These are phyloP conservation scores for Oxystoma pomonae DNA, from an alignment of 2,888 invertebrate species.

Conservation along the genomic window DNA sequence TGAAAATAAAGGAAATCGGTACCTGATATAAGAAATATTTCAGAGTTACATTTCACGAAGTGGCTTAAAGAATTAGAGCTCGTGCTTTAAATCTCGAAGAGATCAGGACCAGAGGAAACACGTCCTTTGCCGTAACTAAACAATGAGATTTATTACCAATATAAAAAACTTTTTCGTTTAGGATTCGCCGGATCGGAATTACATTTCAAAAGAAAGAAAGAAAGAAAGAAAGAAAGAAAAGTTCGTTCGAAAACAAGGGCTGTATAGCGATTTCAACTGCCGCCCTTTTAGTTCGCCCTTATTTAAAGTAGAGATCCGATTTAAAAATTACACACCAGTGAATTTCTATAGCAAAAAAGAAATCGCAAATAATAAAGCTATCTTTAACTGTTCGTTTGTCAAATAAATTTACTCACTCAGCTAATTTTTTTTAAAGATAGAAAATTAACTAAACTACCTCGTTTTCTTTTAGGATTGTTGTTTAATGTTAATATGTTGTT, in stretches of 20 bases:
- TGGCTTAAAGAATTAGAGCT: neutral
- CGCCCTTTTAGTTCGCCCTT: neutral
- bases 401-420: no score
- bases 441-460: no score
- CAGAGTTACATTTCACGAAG: neutral
- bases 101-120: neutral
- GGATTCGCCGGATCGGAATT: neutral
- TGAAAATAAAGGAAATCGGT: no score
- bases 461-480: no score
- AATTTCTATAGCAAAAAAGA: neutral
- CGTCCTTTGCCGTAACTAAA: neutral
- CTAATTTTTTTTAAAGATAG: no score
- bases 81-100: neutral
- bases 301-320: neutral
- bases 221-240: neutral
- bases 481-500: no score
- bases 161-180: neutral
- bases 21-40: neutral
- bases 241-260: neutral
- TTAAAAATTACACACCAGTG: neutral
- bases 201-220: neutral
- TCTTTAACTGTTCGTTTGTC: no score
- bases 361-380: no score
- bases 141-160: neutral
- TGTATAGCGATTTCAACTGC: neutral